phyloP scores from a whole-genome alignment of 2,888 invertebrate species.

The Dyspetes luteomarginatus region DNA sequence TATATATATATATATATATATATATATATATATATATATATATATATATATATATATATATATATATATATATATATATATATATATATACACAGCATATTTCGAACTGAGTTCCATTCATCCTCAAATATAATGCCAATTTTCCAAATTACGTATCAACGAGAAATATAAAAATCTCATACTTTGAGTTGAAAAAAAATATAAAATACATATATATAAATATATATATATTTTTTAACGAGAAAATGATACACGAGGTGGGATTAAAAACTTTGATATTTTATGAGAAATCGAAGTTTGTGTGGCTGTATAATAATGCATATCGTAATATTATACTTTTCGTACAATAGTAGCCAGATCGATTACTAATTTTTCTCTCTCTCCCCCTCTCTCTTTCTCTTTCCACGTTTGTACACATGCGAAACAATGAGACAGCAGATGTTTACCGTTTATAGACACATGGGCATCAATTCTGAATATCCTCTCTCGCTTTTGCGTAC shows the following conservation, averaged over 20 bases:
- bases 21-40: too few species aligned
- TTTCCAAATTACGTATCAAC: neutral
- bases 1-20: too few species aligned
- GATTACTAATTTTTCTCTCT: constrained; percentile 21
- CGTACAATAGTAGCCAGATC: constrained; percentile 16
- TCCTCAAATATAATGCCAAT: neutral
- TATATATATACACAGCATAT: neutral
- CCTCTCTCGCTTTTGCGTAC: neutral
- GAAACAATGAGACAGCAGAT: constrained; percentile 26
- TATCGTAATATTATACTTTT: constrained; percentile 32
- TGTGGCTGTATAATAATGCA: neutral
- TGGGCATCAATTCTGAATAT: neutral
- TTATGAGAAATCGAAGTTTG: too few species aligned
- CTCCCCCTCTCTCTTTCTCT: neutral
- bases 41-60: too few species aligned
- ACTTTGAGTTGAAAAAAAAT: too few species aligned
- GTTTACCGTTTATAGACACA: neutral
- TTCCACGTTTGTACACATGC: neutral
- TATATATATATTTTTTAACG: neutral
- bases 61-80: too few species aligned
- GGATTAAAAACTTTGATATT: too few species aligned
- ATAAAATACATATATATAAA: too few species aligned
- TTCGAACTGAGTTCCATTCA: neutral
- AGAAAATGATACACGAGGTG: too few species aligned
- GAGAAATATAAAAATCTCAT: too few species aligned